Evolutionary conservation across 2,797 vertebrate genomes (phyloP).

Genomic region (Myotis daubentonii): DNA sequence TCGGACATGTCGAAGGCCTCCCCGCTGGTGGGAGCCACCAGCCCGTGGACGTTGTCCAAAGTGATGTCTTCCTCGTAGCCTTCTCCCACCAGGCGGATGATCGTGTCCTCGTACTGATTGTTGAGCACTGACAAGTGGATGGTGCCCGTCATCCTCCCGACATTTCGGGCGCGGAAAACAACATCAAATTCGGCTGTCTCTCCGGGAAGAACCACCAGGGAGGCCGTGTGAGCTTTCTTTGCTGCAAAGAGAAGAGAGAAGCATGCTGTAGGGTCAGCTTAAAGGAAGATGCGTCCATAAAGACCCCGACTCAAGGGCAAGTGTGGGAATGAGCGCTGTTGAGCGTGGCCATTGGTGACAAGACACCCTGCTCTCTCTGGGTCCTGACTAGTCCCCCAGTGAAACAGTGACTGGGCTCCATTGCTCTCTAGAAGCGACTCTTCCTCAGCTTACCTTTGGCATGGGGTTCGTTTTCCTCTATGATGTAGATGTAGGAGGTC

Average conservation of each 20-base stretch:
- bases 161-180: constrained; percentile 85
- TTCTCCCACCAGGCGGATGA: constrained; percentile 88
- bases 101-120: constrained; percentile 87
- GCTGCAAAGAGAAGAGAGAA: constrained; percentile 70
- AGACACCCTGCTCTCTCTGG: background rate
- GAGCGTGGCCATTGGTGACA: background rate
- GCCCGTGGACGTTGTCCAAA: constrained; percentile 87
- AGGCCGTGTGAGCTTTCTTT: constrained; percentile 82
- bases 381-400: background rate
- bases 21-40: background rate
- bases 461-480: background rate
- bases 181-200: constrained; percentile 88
- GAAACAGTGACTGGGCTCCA: background rate
- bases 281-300: background rate
- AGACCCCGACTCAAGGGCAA: background rate
- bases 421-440: rapidly evolving
- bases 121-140: constrained; percentile 87
- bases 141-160: constrained; percentile 82
- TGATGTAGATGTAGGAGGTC: constrained; percentile 81
- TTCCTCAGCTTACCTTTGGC: constrained; percentile 65
- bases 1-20: background rate
- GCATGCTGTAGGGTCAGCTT: background rate
- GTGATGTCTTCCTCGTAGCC: constrained; percentile 90
- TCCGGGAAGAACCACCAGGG: constrained; percentile 82
- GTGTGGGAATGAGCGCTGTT: background rate